Conservation (phyloP, 2,113 vertebrate species). For the Sander lucioperca region DNA sequence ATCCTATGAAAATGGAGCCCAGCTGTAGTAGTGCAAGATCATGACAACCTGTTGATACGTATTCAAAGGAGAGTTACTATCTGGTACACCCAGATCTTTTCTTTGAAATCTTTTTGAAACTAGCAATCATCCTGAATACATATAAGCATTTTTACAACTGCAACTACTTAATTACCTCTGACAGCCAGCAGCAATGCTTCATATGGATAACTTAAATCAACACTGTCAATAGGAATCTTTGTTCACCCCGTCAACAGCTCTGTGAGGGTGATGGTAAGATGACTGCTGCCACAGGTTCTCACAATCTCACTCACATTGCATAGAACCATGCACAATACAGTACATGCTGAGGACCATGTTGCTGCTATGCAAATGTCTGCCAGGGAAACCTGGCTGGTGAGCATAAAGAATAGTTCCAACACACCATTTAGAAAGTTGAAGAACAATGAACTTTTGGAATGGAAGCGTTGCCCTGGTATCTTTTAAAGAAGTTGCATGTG, state of each 20-base stretch:
- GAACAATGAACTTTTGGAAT: too few species aligned
- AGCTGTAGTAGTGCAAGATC: constrained; percentile 52
- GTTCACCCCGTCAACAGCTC: neutral
- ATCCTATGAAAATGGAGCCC: constrained; percentile 57
- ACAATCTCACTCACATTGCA: neutral
- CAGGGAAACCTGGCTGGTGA: neutral
- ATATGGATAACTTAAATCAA: neutral
- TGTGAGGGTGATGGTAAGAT: neutral
- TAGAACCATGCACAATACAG: neutral
- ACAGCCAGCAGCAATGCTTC: neutral
- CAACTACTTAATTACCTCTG: too few species aligned
- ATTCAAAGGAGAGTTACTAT: neutral
- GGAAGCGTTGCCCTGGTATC: too few species aligned
- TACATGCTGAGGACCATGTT: neutral
- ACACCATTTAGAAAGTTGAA: too few species aligned
- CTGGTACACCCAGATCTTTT: neutral
- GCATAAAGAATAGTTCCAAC: neutral
- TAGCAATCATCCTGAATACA: neutral
- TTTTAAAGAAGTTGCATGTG: neutral
- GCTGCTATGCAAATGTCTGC: neutral
- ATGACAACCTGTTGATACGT: constrained; percentile 37
- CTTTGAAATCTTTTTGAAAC: neutral
- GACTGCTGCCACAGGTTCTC: neutral
- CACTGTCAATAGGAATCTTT: neutral
- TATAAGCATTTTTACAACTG: neutral